Evolutionary conservation across 2,888 invertebrate genomes (phyloP).

Genomic region (Drosophila tanythrix): DNA sequence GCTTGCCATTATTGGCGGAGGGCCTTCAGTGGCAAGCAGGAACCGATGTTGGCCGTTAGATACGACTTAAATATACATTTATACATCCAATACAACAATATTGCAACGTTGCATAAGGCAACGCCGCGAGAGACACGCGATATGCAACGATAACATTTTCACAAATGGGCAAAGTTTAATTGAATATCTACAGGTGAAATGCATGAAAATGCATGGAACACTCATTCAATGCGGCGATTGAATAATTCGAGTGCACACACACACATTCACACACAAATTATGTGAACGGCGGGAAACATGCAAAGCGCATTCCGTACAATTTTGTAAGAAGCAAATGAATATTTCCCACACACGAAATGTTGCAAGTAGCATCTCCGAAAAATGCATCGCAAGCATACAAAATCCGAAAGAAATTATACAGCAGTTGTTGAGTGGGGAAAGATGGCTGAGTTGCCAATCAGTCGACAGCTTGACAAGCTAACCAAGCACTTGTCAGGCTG

Average conservation of each 20-base stretch:
- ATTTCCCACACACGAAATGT: constrained; percentile 74
- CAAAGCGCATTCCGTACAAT: constrained; percentile 43
- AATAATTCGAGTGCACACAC: constrained; percentile 39
- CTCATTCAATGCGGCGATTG: constrained; percentile 34
- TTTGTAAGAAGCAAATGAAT: constrained; percentile 42
- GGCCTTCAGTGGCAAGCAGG: constrained; percentile 80
- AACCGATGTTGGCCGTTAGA: constrained; percentile 60
- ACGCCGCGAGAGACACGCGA: constrained; percentile 59
- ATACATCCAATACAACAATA: constrained; percentile 19
- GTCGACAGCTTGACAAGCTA: constrained; percentile 53
- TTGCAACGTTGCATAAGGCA: constrained; percentile 68
- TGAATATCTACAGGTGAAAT: constrained; percentile 46
- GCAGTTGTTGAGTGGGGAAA: background rate
- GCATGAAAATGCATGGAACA: constrained; percentile 19
- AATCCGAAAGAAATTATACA: constrained; percentile 54
- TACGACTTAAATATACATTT: constrained; percentile 21
- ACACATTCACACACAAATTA: constrained; percentile 23
- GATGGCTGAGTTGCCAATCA: constrained; percentile 32
- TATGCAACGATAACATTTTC: constrained; percentile 33
- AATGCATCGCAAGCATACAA: constrained; percentile 58
- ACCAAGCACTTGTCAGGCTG: constrained; percentile 12
- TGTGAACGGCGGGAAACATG: constrained; percentile 36
- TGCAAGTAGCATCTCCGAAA: constrained; percentile 59
- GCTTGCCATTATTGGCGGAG: constrained; percentile 35
- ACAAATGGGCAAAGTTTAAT: constrained; percentile 59